These are phyloP conservation scores for Tympanuchus pallidicinctus DNA, from an alignment of 2,113 vertebrate genomes.

Conservation along the genomic window DNA sequence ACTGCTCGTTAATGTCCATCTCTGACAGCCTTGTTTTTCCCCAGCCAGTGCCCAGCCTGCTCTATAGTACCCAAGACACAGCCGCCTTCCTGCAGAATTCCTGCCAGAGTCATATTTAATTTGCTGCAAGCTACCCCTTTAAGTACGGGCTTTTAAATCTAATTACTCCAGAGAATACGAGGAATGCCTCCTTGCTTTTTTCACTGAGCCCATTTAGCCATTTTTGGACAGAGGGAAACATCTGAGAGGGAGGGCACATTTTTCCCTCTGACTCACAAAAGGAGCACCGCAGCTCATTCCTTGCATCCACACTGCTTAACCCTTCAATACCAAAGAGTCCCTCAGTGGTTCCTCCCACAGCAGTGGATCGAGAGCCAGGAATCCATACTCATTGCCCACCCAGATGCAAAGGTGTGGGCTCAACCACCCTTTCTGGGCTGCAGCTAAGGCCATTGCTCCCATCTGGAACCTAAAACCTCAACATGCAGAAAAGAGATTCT, in stretches of 20 bases:
- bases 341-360: accelerated
- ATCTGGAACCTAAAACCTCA: neutral
- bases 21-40: neutral
- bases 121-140: conserved; percentile 10
- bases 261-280: conserved; percentile 65
- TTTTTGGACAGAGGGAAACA: conserved; percentile 66
- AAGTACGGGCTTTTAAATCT: conserved; percentile 8
- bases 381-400: accelerated
- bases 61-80: neutral
- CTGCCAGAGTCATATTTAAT: neutral
- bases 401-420: accelerated
- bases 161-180: conserved; percentile 41
- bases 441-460: neutral
- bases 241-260: conserved; percentile 58
- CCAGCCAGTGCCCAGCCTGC: neutral
- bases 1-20: neutral
- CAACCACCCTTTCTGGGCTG: neutral
- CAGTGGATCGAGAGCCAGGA: neutral
- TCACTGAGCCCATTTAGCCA: conserved; percentile 52
- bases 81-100: conserved; percentile 8
- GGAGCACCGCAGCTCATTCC: conserved; percentile 51
- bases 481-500: neutral
- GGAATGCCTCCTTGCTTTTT: conserved; percentile 36
- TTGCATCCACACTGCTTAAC: conserved; percentile 12
- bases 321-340: neutral